phyloP scores from a whole-genome alignment of 2,797 vertebrate species.

The Lepidocolaptes lacrymiger region DNA sequence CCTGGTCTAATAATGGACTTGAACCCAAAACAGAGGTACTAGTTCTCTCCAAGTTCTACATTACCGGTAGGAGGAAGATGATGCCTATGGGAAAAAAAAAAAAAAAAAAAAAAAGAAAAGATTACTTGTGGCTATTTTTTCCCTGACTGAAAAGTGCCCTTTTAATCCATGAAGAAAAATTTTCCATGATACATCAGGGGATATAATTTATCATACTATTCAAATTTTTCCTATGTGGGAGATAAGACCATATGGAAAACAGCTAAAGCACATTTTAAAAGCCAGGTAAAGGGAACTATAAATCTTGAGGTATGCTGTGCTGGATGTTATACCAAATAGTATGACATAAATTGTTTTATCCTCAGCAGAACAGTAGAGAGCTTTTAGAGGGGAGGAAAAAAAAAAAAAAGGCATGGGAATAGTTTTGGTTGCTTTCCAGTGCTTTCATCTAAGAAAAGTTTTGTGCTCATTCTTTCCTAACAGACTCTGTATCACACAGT shows the following conservation, averaged over 20 bases:
- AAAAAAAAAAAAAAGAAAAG: background rate
- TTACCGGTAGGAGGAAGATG: background rate
- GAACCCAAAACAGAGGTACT: background rate
- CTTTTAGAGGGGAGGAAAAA: background rate
- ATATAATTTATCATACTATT: conserved; percentile 29
- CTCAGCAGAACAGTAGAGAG: background rate
- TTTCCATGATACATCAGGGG: background rate
- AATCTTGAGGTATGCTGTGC: conserved; percentile 29
- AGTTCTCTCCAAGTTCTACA: background rate
- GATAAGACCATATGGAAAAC: conserved; percentile 50
- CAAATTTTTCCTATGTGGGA: conserved; percentile 32
- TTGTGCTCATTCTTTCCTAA: background rate
- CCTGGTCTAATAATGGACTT: background rate
- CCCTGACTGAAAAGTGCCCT: conserved; percentile 4
- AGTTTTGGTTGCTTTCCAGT: background rate
- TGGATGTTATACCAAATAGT: conserved; percentile 5
- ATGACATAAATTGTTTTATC: conserved; percentile 14
- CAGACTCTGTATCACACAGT: background rate
- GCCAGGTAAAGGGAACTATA: conserved; percentile 28
- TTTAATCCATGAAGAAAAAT: conserved; percentile 18
- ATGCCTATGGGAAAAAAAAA: background rate
- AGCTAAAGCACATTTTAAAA: background rate
- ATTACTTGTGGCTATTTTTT: background rate
- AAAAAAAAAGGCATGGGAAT: background rate
- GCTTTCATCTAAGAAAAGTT: background rate